Evolutionary conservation across 1,140 invertebrate species (phyloP).

Genomic region (Adelges cooleyi): DNA sequence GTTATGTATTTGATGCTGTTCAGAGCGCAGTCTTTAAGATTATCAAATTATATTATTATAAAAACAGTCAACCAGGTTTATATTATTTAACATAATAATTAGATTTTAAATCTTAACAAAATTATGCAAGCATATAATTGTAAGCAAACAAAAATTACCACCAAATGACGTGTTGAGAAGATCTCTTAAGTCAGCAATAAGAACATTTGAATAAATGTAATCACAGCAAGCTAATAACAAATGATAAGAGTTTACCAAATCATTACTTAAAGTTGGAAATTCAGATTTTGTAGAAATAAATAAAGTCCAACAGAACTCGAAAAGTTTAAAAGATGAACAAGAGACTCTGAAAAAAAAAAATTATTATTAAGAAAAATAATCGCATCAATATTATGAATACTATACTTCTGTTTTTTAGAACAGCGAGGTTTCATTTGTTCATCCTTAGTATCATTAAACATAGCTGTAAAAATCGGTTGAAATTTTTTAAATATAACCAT

Average conservation of each 20-base stretch:
- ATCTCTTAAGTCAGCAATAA: slow-evolving; percentile 53
- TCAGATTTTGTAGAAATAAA: slow-evolving; percentile 86
- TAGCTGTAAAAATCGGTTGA: slow-evolving; percentile 71
- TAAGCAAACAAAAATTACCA: too few species aligned
- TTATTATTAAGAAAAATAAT: neutral
- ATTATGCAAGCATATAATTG: too few species aligned
- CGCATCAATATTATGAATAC: neutral
- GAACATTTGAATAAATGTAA: slow-evolving; percentile 75
- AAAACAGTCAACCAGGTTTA: too few species aligned
- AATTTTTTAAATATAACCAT: slow-evolving; percentile 90
- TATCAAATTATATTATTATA: too few species aligned
- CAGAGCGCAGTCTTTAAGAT: too few species aligned
- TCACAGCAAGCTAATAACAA: slow-evolving; percentile 81
- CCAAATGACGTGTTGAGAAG: slow-evolving; percentile 72
- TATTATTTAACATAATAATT: too few species aligned
- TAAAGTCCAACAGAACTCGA: slow-evolving; percentile 87
- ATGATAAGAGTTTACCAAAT: slow-evolving; percentile 90
- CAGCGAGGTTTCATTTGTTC: slow-evolving; percentile 33
- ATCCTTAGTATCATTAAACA: slow-evolving; percentile 46
- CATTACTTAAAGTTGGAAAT: slow-evolving; percentile 69
- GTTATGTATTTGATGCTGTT: too few species aligned
- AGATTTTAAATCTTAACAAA: too few species aligned
- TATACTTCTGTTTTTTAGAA: slow-evolving; percentile 57
- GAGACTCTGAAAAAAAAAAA: slow-evolving; percentile 47
- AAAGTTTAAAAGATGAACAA: slow-evolving; percentile 67